phyloP scores from a whole-genome alignment of 2,888 invertebrate genomes.

The Patella ulyssiponensis region DNA sequence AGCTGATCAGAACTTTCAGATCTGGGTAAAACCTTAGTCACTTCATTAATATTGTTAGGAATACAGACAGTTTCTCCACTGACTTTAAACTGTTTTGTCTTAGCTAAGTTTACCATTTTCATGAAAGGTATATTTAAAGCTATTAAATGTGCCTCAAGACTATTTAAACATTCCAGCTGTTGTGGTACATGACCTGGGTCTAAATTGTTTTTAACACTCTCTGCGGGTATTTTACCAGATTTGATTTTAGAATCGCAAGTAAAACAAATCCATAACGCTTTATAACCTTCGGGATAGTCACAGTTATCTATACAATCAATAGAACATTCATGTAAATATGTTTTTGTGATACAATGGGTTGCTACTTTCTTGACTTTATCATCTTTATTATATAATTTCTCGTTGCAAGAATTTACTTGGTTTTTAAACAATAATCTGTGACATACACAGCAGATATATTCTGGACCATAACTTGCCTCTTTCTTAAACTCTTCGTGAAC shows the following conservation, averaged over 20 bases:
- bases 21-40: background rate
- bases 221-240: slow-evolving; percentile 9
- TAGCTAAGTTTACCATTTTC: background rate
- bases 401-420: background rate
- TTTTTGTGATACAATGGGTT: background rate
- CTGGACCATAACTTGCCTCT: background rate
- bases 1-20: background rate
- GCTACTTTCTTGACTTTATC: background rate
- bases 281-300: background rate
- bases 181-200: background rate
- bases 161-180: background rate
- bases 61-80: background rate
- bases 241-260: background rate
- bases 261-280: background rate
- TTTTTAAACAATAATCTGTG: background rate
- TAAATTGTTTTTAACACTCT: slow-evolving; percentile 12
- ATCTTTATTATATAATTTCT: background rate
- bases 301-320: background rate
- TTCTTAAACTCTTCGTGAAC: background rate
- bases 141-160: background rate
- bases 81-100: background rate
- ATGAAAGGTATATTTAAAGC: slow-evolving; percentile 6
- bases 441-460: background rate
- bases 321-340: background rate
- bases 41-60: slow-evolving; percentile 6